These are phyloP conservation scores for Buathra laborator DNA, from an alignment of 2,888 invertebrate species.

Conservation along the genomic window DNA sequence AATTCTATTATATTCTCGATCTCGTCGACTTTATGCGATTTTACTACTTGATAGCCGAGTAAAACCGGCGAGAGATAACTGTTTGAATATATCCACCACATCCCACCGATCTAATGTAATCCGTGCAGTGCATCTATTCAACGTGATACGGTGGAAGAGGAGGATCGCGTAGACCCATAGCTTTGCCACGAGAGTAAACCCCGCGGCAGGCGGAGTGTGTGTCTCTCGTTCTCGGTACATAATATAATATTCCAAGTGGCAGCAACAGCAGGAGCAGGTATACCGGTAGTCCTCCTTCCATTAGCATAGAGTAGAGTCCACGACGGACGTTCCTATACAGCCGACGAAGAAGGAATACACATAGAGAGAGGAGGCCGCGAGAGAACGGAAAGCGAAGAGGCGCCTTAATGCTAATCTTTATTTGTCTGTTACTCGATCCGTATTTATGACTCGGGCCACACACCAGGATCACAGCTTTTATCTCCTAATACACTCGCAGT, in stretches of 20 bases:
- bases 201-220: not conserved
- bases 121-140: slow-evolving; percentile 52
- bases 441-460: slow-evolving; percentile 66
- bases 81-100: slow-evolving; percentile 8
- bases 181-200: slow-evolving; percentile 33
- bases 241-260: slow-evolving; percentile 63
- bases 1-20: not conserved
- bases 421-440: slow-evolving; percentile 68
- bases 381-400: slow-evolving; percentile 39
- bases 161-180: not conserved
- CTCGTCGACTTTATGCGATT: slow-evolving; percentile 27
- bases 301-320: slow-evolving; percentile 62
- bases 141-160: slow-evolving; percentile 25
- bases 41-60: slow-evolving; percentile 32
- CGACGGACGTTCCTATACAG: slow-evolving; percentile 13
- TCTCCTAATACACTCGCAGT: slow-evolving; percentile 11
- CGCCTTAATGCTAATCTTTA: slow-evolving; percentile 66
- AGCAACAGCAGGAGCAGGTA: slow-evolving; percentile 21
- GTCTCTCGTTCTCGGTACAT: slow-evolving; percentile 36
- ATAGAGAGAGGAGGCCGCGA: slow-evolving; percentile 24
- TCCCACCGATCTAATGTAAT: slow-evolving; percentile 27
- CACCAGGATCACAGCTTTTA: slow-evolving; percentile 57
- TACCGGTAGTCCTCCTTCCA: slow-evolving; percentile 65
- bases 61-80: slow-evolving; percentile 20
- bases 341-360: slow-evolving; percentile 8